Evolutionary conservation across 2,113 vertebrate species (phyloP).

Genomic region (Neolamprologus fasciatus): DNA sequence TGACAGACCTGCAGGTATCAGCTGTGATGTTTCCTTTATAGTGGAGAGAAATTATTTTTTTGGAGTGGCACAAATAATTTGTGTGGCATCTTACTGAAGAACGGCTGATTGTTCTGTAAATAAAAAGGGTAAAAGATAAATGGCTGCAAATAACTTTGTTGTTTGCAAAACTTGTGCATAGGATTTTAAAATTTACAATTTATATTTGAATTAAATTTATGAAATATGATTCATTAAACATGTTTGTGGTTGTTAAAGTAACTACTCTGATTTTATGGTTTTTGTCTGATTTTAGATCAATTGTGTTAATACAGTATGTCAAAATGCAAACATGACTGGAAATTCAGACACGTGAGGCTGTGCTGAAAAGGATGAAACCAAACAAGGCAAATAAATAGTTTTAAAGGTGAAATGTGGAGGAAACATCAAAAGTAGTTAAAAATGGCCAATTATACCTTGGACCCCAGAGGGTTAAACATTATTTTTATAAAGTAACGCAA

Average conservation of each 20-base stretch:
- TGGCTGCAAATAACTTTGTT: accelerated
- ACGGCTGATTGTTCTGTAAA: too few relatives aligned
- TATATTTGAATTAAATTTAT: too few relatives aligned
- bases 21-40: accelerated
- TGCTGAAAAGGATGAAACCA: accelerated
- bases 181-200: accelerated
- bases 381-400: accelerated
- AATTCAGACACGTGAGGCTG: too few relatives aligned
- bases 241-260: too few relatives aligned
- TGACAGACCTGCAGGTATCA: too few relatives aligned
- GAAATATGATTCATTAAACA: too few relatives aligned
- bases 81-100: too few relatives aligned
- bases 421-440: too few relatives aligned
- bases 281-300: too few relatives aligned
- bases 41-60: accelerated
- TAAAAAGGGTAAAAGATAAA: accelerated
- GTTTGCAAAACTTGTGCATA: accelerated
- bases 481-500: accelerated
- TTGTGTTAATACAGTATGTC: accelerated
- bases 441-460: accelerated
- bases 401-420: too few relatives aligned
- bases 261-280: accelerated
- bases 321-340: accelerated
- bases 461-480: accelerated
- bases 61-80: accelerated